Base-by-base conservation (phyloP, 2,888 invertebrate genomes). In the Miltochrista miniata region DNA sequence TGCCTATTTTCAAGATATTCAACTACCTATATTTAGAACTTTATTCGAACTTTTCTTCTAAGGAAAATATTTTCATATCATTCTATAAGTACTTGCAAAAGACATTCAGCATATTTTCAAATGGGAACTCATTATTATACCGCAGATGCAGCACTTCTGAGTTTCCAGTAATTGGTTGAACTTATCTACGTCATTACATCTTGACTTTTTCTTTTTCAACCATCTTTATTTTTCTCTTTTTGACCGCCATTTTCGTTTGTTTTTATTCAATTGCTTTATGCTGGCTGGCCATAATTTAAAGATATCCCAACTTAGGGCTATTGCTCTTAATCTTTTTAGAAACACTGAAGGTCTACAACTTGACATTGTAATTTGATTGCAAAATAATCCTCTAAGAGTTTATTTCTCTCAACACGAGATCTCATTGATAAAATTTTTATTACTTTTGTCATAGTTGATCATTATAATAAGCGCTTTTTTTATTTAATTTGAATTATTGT, bases 101-200 rank as follows among this genome's bases (percentile, higher is more conserved):
- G 78, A 79, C 74, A 77, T 65, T 75, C 74, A 76, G 84, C 85
- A 87, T 84, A 87, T 87, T 87, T 83, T 79, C 81, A 72, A 76
- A 70, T 68, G 60, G 64, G 75, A 81, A 81, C 81, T 83, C 82
- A 84, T 88, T 90, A 86, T 83, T 83, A 84, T 85, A 78, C 80
- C 68, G 89, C 85, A 83, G 76, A 90, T 85, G 87, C 88, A 85
- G 91, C 90, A 85, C 77, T 87, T 82, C 78, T 79, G 75, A 76
- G 76, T 76, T 73, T 77, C 76, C 81, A 70, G 90, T 90, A 91
- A 91, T 91, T 91, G 91, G 88, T 88, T 84, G 80, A 83, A 87
- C 81, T 86, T 91, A 91, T 91, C 91, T 89, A 76, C 81, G 78
- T 87, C 90, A 90, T 91, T 90, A 90, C 89, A 91, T 91, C 91